Evolutionary conservation across 2,888 invertebrate species (phyloP).

Genomic region (Elmis aenea): DNA sequence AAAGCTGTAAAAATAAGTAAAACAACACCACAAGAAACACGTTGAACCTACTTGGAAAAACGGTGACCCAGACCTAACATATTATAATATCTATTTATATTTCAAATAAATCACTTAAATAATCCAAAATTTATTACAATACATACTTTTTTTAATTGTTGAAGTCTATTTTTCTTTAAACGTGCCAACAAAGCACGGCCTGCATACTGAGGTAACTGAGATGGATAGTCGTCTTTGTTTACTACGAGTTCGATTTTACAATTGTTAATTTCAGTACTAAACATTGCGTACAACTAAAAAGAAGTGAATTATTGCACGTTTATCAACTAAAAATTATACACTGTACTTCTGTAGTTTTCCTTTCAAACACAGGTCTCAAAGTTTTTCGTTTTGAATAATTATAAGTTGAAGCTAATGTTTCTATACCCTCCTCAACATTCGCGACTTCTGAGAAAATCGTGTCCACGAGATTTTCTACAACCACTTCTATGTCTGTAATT

Average conservation of each 20-base stretch:
- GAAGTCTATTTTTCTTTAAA: constrained; percentile 61
- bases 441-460: constrained; percentile 73
- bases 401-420: constrained; percentile 69
- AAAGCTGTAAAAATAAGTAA: too few species aligned
- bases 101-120: too few species aligned
- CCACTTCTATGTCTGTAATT: constrained; percentile 64
- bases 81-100: too few species aligned
- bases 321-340: background rate
- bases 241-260: constrained; percentile 65
- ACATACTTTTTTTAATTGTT: constrained; percentile 54
- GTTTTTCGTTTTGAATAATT: constrained; percentile 73
- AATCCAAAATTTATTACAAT: background rate
- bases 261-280: constrained; percentile 68
- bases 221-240: constrained; percentile 57
- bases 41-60: too few species aligned
- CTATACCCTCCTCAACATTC: constrained; percentile 76
- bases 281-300: constrained; percentile 65
- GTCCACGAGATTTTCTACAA: constrained; percentile 76
- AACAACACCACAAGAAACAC: too few species aligned
- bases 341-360: constrained; percentile 49
- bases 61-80: too few species aligned
- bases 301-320: constrained; percentile 6
- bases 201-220: constrained; percentile 65
- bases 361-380: constrained; percentile 63
- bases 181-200: constrained; percentile 66